Percentiles rank a stretch among this genome's conserved stretches.
Conservation (phyloP, 2,113 vertebrate genomes). For the Hypomesus transpacificus region DNA sequence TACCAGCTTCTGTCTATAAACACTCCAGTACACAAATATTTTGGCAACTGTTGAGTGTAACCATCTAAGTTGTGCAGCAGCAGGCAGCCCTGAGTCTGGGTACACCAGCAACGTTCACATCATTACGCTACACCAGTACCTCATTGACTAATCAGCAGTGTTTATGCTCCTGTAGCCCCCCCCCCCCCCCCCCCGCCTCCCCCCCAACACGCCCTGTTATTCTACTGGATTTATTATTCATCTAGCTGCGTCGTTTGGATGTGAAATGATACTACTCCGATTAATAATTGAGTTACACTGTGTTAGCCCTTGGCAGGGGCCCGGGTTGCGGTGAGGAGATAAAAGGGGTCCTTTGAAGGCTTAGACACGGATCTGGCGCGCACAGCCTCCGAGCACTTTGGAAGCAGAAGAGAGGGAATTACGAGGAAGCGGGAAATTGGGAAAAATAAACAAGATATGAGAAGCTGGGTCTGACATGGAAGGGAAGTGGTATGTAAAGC, state of each 20-base stretch:
- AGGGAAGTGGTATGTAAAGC: constrained; percentile 50
- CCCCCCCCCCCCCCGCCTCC: no score
- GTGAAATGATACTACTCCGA: constrained; percentile 54
- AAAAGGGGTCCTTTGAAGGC: constrained; percentile 68
- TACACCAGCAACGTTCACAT: not conserved
- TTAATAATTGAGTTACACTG: constrained; percentile 67
- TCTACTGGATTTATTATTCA: constrained; percentile 59
- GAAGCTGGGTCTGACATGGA: constrained; percentile 43
- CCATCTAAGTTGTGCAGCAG: not conserved
- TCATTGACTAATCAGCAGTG: constrained; percentile 46
- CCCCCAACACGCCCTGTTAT: constrained; percentile 23
- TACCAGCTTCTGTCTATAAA: not conserved
- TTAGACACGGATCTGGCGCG: constrained; percentile 62
- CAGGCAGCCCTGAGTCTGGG: not conserved
- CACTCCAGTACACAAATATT: constrained; percentile 2
- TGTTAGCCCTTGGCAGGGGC: constrained; percentile 50
- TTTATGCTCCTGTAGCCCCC: constrained; percentile 50
- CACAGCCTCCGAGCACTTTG: constrained; percentile 66
- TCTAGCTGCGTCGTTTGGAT: constrained; percentile 31
- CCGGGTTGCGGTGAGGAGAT: constrained; percentile 46
- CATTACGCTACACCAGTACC: constrained; percentile 42
- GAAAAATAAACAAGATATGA: constrained; percentile 62
- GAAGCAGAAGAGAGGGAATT: constrained; percentile 70
- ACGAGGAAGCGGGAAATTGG: constrained; percentile 57
- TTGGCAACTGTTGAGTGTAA: constrained; percentile 10